These are phyloP conservation scores for Cheilinus undulatus DNA, from an alignment of 2,113 vertebrate species.

Conservation along the genomic window DNA sequence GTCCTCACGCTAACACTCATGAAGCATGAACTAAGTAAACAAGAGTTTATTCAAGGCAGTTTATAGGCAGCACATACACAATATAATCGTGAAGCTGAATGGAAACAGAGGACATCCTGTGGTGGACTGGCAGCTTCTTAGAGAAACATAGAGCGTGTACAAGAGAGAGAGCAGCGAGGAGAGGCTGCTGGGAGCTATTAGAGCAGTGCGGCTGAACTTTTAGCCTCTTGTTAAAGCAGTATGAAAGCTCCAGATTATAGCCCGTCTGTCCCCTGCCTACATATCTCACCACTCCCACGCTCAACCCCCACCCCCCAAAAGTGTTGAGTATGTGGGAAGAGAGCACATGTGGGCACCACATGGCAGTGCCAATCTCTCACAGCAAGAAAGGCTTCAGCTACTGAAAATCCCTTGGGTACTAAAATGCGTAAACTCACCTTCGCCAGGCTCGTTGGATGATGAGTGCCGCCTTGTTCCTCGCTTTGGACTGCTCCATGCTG, in stretches of 20 bases:
- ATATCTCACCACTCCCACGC: constrained; percentile 64
- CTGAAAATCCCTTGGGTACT: constrained; percentile 1
- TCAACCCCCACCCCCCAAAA: constrained; percentile 42
- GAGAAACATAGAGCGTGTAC: constrained; percentile 54
- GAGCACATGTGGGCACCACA: constrained; percentile 78
- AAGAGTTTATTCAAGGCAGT: constrained; percentile 63
- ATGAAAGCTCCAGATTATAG: constrained; percentile 69
- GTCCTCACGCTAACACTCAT: constrained; percentile 56
- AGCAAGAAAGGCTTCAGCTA: constrained; percentile 16
- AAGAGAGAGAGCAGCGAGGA: constrained; percentile 35
- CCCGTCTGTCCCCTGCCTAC: constrained; percentile 56
- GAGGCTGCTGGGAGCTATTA: constrained; percentile 79
- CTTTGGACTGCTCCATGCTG: constrained; percentile 53
- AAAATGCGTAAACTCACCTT: constrained; percentile 61
- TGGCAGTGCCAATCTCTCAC: constrained; percentile 46
- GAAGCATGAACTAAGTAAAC: constrained; percentile 67
- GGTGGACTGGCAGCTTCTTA: constrained; percentile 69
- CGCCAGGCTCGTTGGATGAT: constrained; percentile 76
- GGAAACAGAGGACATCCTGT: constrained; percentile 69
- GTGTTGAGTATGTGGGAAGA: constrained; percentile 67
- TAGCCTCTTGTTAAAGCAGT: constrained; percentile 80
- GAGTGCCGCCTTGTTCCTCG: constrained; percentile 66
- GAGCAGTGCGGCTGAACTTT: constrained; percentile 75
- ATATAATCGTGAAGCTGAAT: constrained; percentile 62
- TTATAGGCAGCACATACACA: constrained; percentile 64